phyloP scores from a whole-genome alignment of 1,140 invertebrate species.

The Brachionus asplanchnoidis region DNA sequence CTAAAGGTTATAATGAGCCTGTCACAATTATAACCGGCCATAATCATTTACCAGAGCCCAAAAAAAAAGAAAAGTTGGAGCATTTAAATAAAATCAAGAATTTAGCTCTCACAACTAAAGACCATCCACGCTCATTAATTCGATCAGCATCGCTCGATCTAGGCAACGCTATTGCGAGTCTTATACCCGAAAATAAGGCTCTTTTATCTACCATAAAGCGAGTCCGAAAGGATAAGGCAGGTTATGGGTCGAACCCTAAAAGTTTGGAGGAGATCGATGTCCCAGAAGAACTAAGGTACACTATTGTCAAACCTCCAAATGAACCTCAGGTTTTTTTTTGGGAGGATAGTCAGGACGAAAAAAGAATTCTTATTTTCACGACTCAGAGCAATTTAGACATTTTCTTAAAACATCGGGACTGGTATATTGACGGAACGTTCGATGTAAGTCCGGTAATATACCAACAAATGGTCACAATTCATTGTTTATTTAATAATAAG shows the following conservation, averaged over 20 bases:
- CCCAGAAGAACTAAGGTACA: background rate
- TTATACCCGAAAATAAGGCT: background rate
- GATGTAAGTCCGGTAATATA: background rate
- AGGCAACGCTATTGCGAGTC: background rate
- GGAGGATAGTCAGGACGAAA: background rate
- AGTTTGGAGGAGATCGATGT: background rate
- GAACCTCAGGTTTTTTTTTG: background rate
- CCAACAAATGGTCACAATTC: background rate
- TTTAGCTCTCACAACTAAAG: background rate
- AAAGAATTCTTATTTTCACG: background rate
- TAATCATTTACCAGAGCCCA: background rate
- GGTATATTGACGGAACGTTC: background rate
- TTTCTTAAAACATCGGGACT: background rate
- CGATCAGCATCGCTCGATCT: background rate
- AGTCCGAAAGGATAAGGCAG: background rate
- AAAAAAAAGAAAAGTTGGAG: background rate
- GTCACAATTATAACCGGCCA: background rate
- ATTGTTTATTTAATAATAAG: background rate
- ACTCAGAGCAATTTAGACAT: background rate
- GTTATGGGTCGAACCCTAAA: background rate
- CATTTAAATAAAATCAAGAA: background rate
- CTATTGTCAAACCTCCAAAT: background rate
- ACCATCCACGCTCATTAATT: background rate
- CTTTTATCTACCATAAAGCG: background rate
- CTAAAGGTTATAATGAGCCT: background rate